Evolutionary conservation across 2,113 vertebrate species (phyloP).

Genomic region (Leucosticte australis): DNA sequence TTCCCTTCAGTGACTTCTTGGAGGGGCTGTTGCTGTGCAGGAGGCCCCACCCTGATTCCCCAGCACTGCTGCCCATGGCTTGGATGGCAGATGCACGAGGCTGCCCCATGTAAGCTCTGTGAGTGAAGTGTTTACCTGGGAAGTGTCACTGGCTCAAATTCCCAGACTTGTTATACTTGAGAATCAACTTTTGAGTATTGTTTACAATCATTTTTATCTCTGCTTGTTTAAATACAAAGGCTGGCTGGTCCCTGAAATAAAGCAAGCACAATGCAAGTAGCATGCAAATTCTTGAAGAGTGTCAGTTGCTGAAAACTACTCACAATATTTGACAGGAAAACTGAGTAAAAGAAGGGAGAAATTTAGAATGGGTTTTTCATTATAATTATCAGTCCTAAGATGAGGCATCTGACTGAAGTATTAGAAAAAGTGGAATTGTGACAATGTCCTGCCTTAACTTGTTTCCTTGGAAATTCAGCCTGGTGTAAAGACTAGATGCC

Average conservation of each 20-base stretch:
- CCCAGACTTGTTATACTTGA: not conserved
- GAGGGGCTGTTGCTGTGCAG: not conserved
- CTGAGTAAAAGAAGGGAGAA: not conserved
- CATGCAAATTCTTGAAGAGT: not conserved
- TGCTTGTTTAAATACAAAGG: not conserved
- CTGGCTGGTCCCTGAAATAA: not conserved
- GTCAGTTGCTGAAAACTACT: not conserved
- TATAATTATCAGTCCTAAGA: not conserved
- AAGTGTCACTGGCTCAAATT: not conserved
- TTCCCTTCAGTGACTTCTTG: not conserved
- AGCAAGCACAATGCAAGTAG: not conserved
- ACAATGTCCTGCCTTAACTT: not conserved
- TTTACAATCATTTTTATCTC: not conserved
- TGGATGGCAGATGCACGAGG: fast-evolving
- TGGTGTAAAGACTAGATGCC: not conserved
- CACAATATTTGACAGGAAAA: not conserved
- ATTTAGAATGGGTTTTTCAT: not conserved
- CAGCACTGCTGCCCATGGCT: not conserved
- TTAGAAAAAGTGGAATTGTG: not conserved
- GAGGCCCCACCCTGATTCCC: not conserved
- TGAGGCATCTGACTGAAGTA: not conserved
- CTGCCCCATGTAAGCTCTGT: not conserved
- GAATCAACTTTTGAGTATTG: not conserved
- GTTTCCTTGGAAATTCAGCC: not conserved
- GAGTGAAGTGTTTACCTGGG: not conserved